Evolutionary conservation across 2,888 invertebrate genomes (phyloP).

Genomic region (Peribatodes rhomboidaria): DNA sequence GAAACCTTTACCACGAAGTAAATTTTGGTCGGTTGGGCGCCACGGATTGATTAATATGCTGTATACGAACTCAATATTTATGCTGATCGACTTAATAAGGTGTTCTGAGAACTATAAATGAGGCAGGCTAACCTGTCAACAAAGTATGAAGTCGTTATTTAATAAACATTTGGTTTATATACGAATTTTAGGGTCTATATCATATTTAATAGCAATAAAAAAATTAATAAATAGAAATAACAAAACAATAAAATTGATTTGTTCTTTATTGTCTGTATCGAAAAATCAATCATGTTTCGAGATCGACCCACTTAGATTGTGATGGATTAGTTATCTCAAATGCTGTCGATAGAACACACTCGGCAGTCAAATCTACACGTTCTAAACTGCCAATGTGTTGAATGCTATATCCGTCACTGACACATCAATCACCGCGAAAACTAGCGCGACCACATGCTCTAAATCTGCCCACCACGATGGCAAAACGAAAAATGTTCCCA

Average conservation of each 20-base stretch:
- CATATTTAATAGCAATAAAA: neutral
- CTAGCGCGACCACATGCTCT: slow-evolving; percentile 52
- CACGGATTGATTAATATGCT: slow-evolving; percentile 35
- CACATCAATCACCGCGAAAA: slow-evolving; percentile 54
- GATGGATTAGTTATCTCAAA: slow-evolving; percentile 48
- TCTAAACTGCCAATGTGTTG: slow-evolving; percentile 41
- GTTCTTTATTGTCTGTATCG: slow-evolving; percentile 21
- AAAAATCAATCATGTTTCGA: slow-evolving; percentile 32
- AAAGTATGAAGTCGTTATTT: neutral
- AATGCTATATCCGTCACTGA: slow-evolving; percentile 49
- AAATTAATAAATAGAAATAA: neutral
- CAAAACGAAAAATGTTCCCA: slow-evolving; percentile 52
- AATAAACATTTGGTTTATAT: neutral
- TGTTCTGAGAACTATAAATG: slow-evolving; percentile 7
- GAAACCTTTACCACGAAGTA: slow-evolving; percentile 18
- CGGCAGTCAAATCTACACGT: slow-evolving; percentile 44
- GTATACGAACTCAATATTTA: slow-evolving; percentile 23
- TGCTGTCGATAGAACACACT: slow-evolving; percentile 42
- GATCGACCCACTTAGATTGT: slow-evolving; percentile 43
- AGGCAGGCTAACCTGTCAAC: neutral
- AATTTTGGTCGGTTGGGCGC: slow-evolving; percentile 31
- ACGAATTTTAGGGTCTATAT: neutral
- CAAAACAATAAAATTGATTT: neutral
- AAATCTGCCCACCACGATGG: slow-evolving; percentile 52
- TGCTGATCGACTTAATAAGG: slow-evolving; percentile 26